Evolutionary conservation across 2,113 vertebrate species (phyloP), one percentile per base, ranked within the genome.

Genomic region (Jaculus jaculus): DNA sequence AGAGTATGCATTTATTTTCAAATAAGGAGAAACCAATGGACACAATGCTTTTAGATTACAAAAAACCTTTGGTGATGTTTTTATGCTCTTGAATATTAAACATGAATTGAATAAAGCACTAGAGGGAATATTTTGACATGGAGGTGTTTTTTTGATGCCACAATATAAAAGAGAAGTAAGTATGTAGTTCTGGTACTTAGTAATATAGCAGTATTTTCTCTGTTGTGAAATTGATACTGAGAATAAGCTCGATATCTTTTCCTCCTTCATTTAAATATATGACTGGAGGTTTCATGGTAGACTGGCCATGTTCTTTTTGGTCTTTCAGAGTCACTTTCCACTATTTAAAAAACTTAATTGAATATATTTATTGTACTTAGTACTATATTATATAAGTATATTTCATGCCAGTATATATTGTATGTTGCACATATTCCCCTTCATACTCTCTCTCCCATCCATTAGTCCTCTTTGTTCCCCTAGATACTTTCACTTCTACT

Each of bases 11-110:
- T 80, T 91, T 93, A 79, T 42, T 13, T 84, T 51, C 37, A 74
- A 82, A 87, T 16, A 73, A 83, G 23, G 39, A 83, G n/a, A 89
- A 93, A 92, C 69, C n/a, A 92, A 10, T 66, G n/a, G 34, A 39
- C 10, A 26, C 15, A 79, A 16, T 86, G 24, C 71, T 94, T 91
- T 78, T 78, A 91, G 26, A 89, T 71, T 69, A 68, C 81, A 66
- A 81, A 24, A 91, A 83, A 75, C 23, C 18, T 39, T 93, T 71
- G n/a, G 77, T 79, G 66, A 68, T 91, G 51, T 85, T 93, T 93
- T 65, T 82, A 26, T 82, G 24, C 17, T 30, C 61, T 82, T 78
- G n/a, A 71, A 11, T 77, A 73, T 87, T 87, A 86, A 92, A 68
- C 47, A 61, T 21, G 21, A 80, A 60, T 92, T 95, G 7, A 39